These are phyloP conservation scores for Tinamus major DNA, from an alignment of 2,797 vertebrate species.

Conservation along the genomic window DNA sequence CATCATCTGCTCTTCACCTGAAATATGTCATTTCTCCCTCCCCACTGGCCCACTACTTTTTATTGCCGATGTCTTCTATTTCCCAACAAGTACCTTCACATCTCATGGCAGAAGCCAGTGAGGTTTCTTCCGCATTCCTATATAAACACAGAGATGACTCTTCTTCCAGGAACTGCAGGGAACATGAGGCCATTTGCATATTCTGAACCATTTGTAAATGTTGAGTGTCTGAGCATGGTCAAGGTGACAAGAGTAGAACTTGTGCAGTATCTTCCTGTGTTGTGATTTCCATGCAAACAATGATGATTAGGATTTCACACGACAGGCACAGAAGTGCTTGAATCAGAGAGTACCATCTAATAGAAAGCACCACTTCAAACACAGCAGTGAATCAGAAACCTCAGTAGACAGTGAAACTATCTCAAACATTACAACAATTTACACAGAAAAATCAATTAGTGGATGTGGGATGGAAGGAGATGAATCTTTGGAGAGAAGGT, in stretches of 20 bases:
- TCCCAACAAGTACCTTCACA: neutral
- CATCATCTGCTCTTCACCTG: neutral
- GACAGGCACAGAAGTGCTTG: neutral
- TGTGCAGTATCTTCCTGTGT: neutral
- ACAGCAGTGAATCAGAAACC: slow-evolving; percentile 40
- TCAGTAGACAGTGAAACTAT: neutral
- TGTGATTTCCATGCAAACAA: neutral
- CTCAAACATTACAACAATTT: slow-evolving; percentile 2
- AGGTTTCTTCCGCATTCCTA: neutral
- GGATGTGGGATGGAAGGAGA: neutral
- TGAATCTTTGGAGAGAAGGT: neutral
- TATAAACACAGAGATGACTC: neutral
- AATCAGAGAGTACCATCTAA: slow-evolving; percentile 14
- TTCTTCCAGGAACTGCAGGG: neutral
- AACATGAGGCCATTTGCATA: neutral
- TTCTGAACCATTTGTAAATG: neutral
- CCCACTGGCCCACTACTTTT: neutral
- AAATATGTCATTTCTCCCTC: neutral
- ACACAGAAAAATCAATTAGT: slow-evolving; percentile 2
- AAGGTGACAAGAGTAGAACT: neutral
- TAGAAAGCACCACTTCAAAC: slow-evolving; percentile 40
- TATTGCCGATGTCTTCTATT: neutral
- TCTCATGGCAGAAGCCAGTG: neutral
- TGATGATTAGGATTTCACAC: neutral
- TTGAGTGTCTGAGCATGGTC: neutral